These are phyloP conservation scores for Chrysomela aeneicollis DNA, from an alignment of 2,888 invertebrate genomes.

Conservation along the genomic window DNA sequence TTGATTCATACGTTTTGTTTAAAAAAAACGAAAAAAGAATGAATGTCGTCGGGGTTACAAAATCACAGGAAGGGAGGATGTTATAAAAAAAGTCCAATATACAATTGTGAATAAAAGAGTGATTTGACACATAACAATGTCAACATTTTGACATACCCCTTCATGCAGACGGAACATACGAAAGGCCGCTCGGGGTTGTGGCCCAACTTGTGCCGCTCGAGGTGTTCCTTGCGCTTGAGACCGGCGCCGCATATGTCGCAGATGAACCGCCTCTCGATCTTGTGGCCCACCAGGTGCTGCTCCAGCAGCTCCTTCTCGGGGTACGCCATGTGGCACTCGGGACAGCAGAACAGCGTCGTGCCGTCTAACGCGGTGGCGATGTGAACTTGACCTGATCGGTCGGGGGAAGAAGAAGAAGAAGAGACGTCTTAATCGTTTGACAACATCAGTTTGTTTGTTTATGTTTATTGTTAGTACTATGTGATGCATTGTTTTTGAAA, in stretches of 20 bases:
- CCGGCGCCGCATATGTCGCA: conserved; percentile 82
- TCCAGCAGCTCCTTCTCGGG: conserved; percentile 82
- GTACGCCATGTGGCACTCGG: conserved; percentile 84
- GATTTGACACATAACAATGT: too few relatives aligned
- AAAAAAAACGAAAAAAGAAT: too few relatives aligned
- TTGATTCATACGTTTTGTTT: too few relatives aligned
- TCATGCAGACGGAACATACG: conserved; percentile 79
- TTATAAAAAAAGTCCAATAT: too few relatives aligned
- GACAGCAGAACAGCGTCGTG: conserved; percentile 78
- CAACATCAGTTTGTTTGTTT: too few relatives aligned
- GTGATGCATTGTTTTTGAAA: too few relatives aligned
- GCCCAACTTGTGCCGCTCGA: conserved; percentile 80
- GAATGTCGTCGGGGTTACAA: too few relatives aligned
- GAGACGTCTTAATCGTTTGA: too few relatives aligned
- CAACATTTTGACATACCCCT: conserved; percentile 67
- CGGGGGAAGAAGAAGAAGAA: too few relatives aligned
- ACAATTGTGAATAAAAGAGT: too few relatives aligned
- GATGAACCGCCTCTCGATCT: conserved; percentile 80
- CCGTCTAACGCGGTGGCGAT: conserved; percentile 80
- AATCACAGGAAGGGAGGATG: too few relatives aligned
- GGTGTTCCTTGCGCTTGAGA: conserved; percentile 79
- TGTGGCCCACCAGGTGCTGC: conserved; percentile 78
- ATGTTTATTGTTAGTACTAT: too few relatives aligned
- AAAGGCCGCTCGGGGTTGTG: conserved; percentile 84
- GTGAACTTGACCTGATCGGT: conserved; percentile 79